Evolutionary conservation across 2,113 vertebrate species (phyloP).

Genomic region (Grallaria varia): DNA sequence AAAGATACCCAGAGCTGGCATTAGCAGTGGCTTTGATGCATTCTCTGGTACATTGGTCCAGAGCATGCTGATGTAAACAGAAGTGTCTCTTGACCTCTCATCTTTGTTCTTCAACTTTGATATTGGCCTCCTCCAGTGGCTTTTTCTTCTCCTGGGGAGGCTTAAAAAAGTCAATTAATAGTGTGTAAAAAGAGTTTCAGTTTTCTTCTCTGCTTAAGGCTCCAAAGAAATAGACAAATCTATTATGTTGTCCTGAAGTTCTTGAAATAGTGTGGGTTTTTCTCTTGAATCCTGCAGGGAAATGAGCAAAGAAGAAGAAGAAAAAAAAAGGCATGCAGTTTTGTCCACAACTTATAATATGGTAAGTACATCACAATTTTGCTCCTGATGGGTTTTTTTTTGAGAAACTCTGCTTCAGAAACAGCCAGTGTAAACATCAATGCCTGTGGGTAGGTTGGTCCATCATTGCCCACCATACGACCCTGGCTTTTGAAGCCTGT

Average conservation of each 20-base stretch:
- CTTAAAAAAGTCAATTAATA: slow-evolving; percentile 13
- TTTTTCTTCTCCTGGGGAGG: slow-evolving; percentile 33
- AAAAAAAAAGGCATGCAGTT: neutral
- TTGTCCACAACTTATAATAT: neutral
- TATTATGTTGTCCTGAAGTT: neutral
- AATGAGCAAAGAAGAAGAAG: neutral
- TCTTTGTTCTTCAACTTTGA: slow-evolving; percentile 50
- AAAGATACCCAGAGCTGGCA: neutral
- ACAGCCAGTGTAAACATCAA: neutral
- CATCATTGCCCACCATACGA: neutral
- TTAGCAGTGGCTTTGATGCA: slow-evolving; percentile 3
- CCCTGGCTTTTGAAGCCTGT: neutral
- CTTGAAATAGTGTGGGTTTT: slow-evolving; percentile 11
- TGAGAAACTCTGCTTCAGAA: neutral
- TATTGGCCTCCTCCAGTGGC: neutral
- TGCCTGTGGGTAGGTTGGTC: neutral
- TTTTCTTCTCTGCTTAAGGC: neutral
- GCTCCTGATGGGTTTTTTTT: neutral
- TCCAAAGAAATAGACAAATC: slow-evolving; percentile 6
- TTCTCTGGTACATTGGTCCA: slow-evolving; percentile 8
- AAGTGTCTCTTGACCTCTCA: slow-evolving; percentile 35
- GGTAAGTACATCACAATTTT: neutral
- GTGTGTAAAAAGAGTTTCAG: neutral
- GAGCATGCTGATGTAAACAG: slow-evolving; percentile 39
- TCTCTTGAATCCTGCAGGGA: neutral